Evolutionary conservation across 2,888 invertebrate species (phyloP).

Genomic region (Esperia sulphurella): DNA sequence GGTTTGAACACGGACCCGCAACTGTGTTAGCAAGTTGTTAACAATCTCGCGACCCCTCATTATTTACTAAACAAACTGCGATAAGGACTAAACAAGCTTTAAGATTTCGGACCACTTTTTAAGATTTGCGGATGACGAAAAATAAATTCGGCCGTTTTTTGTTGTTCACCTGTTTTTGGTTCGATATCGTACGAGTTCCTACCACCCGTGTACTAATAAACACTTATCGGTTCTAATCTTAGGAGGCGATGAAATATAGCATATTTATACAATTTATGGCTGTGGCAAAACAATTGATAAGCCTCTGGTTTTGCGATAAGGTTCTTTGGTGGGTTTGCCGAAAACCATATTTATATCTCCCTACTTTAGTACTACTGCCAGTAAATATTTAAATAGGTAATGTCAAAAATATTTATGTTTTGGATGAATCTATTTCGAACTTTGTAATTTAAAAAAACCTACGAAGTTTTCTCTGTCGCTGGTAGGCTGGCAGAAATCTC

Average conservation of each 20-base stretch:
- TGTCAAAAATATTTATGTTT: too few species aligned
- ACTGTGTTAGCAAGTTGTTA: constrained; percentile 45
- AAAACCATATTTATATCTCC: constrained; percentile 1
- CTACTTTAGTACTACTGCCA: too few species aligned
- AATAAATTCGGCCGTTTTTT: constrained; percentile 44
- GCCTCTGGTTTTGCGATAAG: constrained; percentile 59
- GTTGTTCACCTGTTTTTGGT: constrained; percentile 49
- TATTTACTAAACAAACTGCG: constrained; percentile 64
- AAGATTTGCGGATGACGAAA: constrained; percentile 46
- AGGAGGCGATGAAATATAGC: constrained; percentile 71
- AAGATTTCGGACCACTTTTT: constrained; percentile 47
- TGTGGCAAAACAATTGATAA: constrained; percentile 69
- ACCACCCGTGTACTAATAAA: constrained; percentile 73
- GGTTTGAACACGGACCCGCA: constrained; percentile 16
- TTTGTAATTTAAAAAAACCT: too few species aligned
- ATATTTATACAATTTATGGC: constrained; percentile 75
- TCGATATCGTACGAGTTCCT: constrained; percentile 56
- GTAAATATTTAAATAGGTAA: background rate
- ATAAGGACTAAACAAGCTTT: constrained; percentile 54
- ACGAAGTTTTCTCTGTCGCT: too few species aligned
- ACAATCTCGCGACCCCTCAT: constrained; percentile 55
- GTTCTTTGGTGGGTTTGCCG: constrained; percentile 28
- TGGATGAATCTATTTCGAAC: too few species aligned
- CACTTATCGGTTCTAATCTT: constrained; percentile 65
- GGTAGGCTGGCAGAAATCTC: too few species aligned